Evolutionary conservation across 2,797 vertebrate species (phyloP).

Genomic region (Cryptoprocta ferox): DNA sequence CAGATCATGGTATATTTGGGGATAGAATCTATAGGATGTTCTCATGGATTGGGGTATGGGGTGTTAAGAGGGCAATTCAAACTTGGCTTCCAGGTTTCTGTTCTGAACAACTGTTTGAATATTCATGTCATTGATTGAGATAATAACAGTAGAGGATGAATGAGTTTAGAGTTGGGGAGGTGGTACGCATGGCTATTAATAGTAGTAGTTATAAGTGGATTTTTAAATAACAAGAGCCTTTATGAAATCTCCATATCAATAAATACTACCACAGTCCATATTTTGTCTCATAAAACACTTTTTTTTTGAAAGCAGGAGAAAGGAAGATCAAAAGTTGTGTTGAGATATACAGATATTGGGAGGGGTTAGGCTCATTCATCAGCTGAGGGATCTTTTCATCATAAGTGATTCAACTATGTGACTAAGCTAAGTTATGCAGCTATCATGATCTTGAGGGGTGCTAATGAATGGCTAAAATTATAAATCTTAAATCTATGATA

Average conservation of each 20-base stretch:
- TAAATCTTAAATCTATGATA: neutral
- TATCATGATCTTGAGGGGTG: neutral
- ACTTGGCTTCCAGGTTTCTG: neutral
- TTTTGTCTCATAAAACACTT: neutral
- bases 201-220: neutral
- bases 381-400: conserved; percentile 11
- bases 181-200: neutral
- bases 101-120: neutral
- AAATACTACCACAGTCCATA: neutral
- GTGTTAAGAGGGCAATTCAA: neutral
- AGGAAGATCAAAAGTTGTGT: neutral
- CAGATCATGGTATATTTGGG: neutral
- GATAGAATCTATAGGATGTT: neutral
- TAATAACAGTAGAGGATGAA: neutral
- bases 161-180: neutral
- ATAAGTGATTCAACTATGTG: neutral
- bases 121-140: neutral
- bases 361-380: neutral
- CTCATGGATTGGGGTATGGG: neutral
- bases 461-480: conserved; percentile 26
- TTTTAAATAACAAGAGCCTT: neutral
- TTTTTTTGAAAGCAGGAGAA: neutral
- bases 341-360: neutral
- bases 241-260: neutral
- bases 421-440: neutral